phyloP scores from a whole-genome alignment of 1,140 invertebrate genomes.

The Delia radicum region DNA sequence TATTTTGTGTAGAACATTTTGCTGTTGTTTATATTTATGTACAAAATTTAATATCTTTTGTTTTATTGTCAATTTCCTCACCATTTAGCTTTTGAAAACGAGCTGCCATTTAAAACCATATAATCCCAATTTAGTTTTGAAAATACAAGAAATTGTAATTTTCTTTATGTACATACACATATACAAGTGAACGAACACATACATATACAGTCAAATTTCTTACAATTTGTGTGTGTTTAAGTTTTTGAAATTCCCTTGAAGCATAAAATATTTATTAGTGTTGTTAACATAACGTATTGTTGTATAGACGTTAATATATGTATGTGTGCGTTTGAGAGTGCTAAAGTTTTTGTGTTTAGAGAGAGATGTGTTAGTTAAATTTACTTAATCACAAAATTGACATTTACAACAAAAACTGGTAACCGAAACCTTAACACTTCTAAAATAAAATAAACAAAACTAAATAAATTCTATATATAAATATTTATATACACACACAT shows the following conservation, averaged over 20 bases:
- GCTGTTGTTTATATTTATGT: too few species aligned
- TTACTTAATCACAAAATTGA: neutral
- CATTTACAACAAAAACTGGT: neutral
- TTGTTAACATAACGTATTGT: neutral
- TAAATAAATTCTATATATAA: too few species aligned
- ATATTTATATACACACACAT: too few species aligned
- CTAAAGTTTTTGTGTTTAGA: neutral
- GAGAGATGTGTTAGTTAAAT: neutral
- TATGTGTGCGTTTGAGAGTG: neutral
- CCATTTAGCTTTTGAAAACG: neutral
- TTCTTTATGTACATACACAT: too few species aligned
- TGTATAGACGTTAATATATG: neutral
- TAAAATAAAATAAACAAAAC: neutral
- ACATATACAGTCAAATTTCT: too few species aligned
- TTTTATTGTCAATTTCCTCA: neutral
- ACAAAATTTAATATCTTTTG: too few species aligned
- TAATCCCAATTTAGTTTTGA: neutral
- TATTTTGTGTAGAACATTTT: too few species aligned
- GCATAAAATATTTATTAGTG: constrained; percentile 5
- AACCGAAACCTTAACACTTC: neutral
- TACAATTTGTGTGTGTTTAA: too few species aligned
- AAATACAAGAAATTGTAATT: neutral
- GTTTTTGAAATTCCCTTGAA: neutral
- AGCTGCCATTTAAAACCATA: neutral
- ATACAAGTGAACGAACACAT: too few species aligned